Conservation (phyloP, 2,797 vertebrate species). For the Buphagus erythrorhynchus region DNA sequence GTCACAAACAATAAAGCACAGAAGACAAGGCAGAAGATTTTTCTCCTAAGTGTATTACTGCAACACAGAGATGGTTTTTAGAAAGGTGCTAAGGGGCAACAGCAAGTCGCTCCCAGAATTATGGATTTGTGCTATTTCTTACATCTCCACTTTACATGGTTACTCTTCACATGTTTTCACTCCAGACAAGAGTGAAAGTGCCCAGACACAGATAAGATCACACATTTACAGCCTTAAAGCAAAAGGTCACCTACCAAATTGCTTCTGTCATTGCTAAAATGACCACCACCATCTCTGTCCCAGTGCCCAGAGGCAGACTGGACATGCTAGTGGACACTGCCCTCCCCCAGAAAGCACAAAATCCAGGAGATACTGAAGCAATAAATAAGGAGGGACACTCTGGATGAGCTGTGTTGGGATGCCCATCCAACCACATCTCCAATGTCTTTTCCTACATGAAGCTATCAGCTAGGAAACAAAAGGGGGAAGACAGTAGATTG, state of each 20-base stretch:
- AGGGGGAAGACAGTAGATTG: background rate
- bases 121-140: background rate
- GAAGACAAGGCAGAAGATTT: constrained; percentile 1
- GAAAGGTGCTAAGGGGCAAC: background rate
- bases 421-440: fast-evolving
- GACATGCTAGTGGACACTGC: fast-evolving
- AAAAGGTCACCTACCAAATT: background rate
- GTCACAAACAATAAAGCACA: constrained; percentile 19
- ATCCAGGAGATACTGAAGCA: background rate
- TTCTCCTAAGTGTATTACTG: background rate
- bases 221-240: background rate
- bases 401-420: background rate
- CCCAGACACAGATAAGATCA: background rate
- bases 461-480: background rate
- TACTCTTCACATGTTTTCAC: background rate
- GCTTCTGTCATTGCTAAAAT: background rate
- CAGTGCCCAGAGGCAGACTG: background rate
- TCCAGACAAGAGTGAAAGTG: background rate
- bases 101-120: background rate
- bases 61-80: background rate
- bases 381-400: background rate
- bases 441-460: background rate
- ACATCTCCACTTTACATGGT: background rate
- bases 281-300: fast-evolving
- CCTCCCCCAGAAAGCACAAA: background rate